Percentiles rank a stretch among this genome's conserved stretches.
These are phyloP conservation scores for Tamandua tetradactyla DNA, from an alignment of 2,797 vertebrate genomes.

Conservation along the genomic window DNA sequence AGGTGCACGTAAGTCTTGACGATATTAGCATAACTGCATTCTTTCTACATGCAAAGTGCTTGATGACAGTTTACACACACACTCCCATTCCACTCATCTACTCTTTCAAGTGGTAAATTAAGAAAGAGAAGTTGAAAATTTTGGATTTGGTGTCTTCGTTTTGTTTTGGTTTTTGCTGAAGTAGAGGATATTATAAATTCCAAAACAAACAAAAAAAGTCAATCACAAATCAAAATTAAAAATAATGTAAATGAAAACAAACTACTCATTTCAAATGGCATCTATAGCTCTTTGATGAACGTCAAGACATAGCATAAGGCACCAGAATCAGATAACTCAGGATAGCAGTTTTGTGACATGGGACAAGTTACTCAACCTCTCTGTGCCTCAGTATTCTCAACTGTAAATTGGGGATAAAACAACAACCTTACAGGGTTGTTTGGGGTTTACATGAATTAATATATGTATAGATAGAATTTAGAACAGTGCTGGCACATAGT, in stretches of 20 bases:
- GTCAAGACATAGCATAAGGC: not conserved
- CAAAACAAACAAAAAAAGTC: not conserved
- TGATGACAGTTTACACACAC: not conserved
- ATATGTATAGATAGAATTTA: not conserved
- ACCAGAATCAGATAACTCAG: not conserved
- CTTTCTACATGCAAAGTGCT: not conserved
- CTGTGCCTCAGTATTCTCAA: not conserved
- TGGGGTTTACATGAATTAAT: not conserved
- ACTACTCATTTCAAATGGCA: not conserved
- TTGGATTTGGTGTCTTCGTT: not conserved
- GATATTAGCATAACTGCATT: not conserved
- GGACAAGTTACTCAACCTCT: not conserved
- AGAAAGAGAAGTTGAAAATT: not conserved
- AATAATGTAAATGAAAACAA: not conserved
- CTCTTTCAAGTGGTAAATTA: conserved; percentile 7
- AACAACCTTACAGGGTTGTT: not conserved
- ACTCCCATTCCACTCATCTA: not conserved
- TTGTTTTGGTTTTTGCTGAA: not conserved
- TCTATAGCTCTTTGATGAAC: not conserved
- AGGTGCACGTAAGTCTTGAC: not conserved
- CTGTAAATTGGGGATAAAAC: not conserved
- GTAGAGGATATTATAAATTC: conserved; percentile 19
- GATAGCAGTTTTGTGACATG: not conserved
- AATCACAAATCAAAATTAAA: not conserved
- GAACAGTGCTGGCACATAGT: not conserved